Evolutionary conservation across 1,140 invertebrate species (phyloP), one percentile per base, ranked within the genome.

Genomic region (Acromyrmex charruanus): DNA sequence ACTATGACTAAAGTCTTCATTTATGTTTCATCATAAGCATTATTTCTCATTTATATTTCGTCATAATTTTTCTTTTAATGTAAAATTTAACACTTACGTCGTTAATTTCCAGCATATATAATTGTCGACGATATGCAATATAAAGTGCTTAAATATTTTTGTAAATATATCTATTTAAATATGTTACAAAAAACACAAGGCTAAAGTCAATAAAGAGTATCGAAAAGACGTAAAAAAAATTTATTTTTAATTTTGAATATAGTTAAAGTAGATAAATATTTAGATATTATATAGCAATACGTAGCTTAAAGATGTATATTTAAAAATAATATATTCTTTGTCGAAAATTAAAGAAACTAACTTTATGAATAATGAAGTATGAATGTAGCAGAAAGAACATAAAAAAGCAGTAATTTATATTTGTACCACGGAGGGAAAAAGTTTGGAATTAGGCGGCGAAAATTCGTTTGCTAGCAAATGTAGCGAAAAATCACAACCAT

Each of bases 401-500:
- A 68, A 49, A 51, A 72, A 66, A 6, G 25, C 18, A 21, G 35
- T 71, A 81, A 81, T 81, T 81, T 71, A 53, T 25, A 31, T 63
- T 66, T 66, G 82, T n/a, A 63, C 12, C 44, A 10, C 2, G 61
- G 61, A 91, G 86, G 82, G 74, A 79, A 66, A 87, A 89, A 89
- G 85, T 87, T 44, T 44, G 71, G 77, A 58, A 49, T 77, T 59
- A 77, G 66, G 21, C 14, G 53, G 88, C 77, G 84, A 79, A 77
- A 86, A 51, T 85, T 63, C 63, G 39, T 65, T 86, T 89, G 84
- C 87, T 31, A 89, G 88, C 72, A 92, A 93, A 93, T 92, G 92
- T 93, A 91, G 87, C 90, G 92, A 92, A 93, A 93, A 92, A 93
- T 93, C 89, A 58, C 79, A 35, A 28, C 51, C 31, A 28, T 81